Conservation (phyloP, 2,888 invertebrate species). For the Melanotus villosus region DNA sequence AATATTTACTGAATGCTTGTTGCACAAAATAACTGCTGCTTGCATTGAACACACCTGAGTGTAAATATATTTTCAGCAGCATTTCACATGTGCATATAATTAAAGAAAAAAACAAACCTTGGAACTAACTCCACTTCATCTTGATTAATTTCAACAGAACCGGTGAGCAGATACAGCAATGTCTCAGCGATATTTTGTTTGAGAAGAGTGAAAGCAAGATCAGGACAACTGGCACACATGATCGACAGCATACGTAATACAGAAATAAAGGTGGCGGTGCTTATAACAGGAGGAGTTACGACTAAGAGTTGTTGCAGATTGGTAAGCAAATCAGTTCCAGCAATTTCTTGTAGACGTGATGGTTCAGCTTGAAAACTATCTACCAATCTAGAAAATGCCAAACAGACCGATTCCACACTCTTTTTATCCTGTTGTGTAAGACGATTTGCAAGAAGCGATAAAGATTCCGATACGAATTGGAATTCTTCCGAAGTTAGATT, state of each 20-base stretch:
- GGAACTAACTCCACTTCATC: conserved; percentile 88
- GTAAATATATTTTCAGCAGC: too few relatives aligned
- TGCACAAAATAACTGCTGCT: too few relatives aligned
- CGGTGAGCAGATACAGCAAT: conserved; percentile 93
- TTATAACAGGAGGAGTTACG: conserved; percentile 95
- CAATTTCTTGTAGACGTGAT: conserved; percentile 92
- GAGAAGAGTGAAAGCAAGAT: conserved; percentile 90
- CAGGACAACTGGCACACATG: conserved; percentile 96
- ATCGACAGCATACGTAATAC: conserved; percentile 96
- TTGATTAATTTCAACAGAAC: conserved; percentile 75
- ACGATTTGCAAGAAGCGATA: conserved; percentile 86
- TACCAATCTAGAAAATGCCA: conserved; percentile 95
- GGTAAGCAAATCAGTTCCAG: conserved; percentile 90
- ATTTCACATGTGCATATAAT: too few relatives aligned
- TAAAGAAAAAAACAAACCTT: conserved; percentile 67
- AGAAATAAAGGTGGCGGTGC: conserved; percentile 95
- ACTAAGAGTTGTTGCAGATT: conserved; percentile 95
- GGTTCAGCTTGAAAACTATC: conserved; percentile 97
- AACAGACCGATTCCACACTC: conserved; percentile 96
- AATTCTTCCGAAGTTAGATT: conserved; percentile 96
- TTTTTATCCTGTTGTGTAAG: conserved; percentile 95
- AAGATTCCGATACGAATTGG: conserved; percentile 89
- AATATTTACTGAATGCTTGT: too few relatives aligned
- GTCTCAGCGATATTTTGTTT: conserved; percentile 98
- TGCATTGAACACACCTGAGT: too few relatives aligned